phyloP scores from a whole-genome alignment of 2,797 vertebrate species.

The Liparis tanakae region DNA sequence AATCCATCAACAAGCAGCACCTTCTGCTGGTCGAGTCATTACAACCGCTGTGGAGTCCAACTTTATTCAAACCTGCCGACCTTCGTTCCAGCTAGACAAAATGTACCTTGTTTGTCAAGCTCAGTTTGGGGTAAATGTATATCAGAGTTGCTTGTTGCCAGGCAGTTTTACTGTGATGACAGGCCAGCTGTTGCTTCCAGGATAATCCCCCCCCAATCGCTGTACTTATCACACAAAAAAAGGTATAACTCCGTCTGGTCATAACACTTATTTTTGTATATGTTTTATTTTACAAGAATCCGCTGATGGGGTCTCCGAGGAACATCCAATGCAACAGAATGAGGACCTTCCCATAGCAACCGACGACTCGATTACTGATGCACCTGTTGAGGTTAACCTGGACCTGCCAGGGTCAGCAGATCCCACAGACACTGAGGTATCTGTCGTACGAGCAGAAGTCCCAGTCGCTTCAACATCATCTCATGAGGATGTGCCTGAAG shows the following conservation, averaged over 20 bases:
- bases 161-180: not conserved
- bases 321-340: constrained; percentile 37
- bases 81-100: constrained; percentile 12
- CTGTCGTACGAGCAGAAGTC: constrained; percentile 19
- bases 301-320: constrained; percentile 20
- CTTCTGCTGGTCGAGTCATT: constrained; percentile 28
- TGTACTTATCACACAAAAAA: too few relatives aligned
- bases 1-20: constrained; percentile 35
- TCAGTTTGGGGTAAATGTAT: not conserved
- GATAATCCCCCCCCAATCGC: too few relatives aligned
- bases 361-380: constrained; percentile 34
- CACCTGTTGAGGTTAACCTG: constrained; percentile 6
- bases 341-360: constrained; percentile 35
- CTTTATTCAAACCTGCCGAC: constrained; percentile 26
- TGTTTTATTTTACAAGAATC: constrained; percentile 61
- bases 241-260: not conserved
- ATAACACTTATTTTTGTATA: constrained; percentile 12
- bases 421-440: not conserved
- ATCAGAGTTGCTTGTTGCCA: not conserved
- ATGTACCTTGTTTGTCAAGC: not conserved
- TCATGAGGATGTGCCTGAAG: constrained; percentile 41
- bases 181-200: too few relatives aligned
- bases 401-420: constrained; percentile 14
- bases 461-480: constrained; percentile 23
- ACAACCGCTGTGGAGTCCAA: constrained; percentile 35